Base-by-base conservation (phyloP, 2,797 vertebrate genomes). In the Malurus splendens region DNA sequence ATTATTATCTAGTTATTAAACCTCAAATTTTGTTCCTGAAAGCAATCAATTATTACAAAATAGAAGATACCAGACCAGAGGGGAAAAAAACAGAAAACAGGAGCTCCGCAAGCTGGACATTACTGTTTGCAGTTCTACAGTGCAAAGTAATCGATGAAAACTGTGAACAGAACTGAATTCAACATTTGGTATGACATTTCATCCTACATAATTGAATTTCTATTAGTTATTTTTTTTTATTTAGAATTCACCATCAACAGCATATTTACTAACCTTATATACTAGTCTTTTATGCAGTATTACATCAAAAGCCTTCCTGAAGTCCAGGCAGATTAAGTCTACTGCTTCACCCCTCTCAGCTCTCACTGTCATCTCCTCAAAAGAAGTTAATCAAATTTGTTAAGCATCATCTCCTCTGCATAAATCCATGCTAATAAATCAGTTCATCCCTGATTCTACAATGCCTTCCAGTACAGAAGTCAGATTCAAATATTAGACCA, bases 381-480 rank as follows among this genome's bases (percentile, higher is more conserved):
- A 95, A 95, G 95, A 95, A 95, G 95, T 95, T 95, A 95, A 95
- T 95, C 94, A 94, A 95, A 95, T 95, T 95, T 95, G 93, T 95
- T 95, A 95, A 95, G 92, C 94, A 95, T 95, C 92, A 95, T 95
- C 89, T 95, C 93, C 95, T 95, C 90, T 67, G 90, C 70, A 94
- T 90, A 93, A 90, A 91, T 87, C 91, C 94, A 94, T 93, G 94
- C 89, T 93, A 93, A 95, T 76, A 94, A 94, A 95, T 94, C 92
- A 95, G 90, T 95, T 93, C 89, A 94, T 90, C 93, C 90, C 93
- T 95, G 82, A 70, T 82, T 89, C 93, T 94, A 93, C 85, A 94
- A 95, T 52, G 80, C 89, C 93, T 93, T 94, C 86, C 81, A 94
- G 85, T 60, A 94, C 90, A 95, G 85, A 95, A 89, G 71, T 93